Base-by-base conservation (phyloP, 2,888 invertebrate genomes). In the Elegia similella region DNA sequence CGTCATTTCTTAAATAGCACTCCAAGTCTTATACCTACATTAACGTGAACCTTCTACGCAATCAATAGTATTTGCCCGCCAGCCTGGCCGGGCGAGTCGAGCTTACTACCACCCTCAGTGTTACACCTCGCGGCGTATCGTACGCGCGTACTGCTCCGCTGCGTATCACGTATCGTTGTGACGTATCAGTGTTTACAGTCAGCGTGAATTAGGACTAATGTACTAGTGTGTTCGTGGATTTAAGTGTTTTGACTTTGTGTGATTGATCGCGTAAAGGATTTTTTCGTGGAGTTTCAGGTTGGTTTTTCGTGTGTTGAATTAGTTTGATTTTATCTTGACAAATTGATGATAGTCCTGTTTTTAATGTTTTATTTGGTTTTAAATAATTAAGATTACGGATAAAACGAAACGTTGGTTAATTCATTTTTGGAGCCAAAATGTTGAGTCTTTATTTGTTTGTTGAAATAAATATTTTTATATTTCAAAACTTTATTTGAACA, bases 61-160 rank as follows among this genome's bases (percentile, higher is more conserved):
- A 55, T n/a, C 10, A 42, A n/a, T 78, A 77, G 60, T 88, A 81
- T 86, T 75, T 89, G 88, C 60, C 77, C 58, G 64, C 61, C 66
- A 81, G 87, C 78, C 84, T 82, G 89, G 84, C 89, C 88, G 83
- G 88, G 85, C 80, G 82, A 69, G 80, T 78, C 75, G 75, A 75
- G 84, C 85, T 86, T 83, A 80, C 74, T 77, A 70, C 75, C 78
- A 81, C 83, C 86, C 88, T 87, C 88, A 88, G 89, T 89, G 16
- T 38, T 10, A 6, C 34, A 34, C 38, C 47, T 47, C 46, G 29
- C 10, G n/a, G 29, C 55, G 38, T 6, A 3, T 1, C 17, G 13
- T 13, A 29, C 47, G 47, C 23, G 23, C 55, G 55, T 55, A 38
- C 23, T 8, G 30, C 17, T 7, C 23, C 43, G 43, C 17, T 52